Evolutionary conservation across 2,888 invertebrate species (phyloP), one percentile per base, ranked within the genome.

Genomic region (Melanotus villosus): DNA sequence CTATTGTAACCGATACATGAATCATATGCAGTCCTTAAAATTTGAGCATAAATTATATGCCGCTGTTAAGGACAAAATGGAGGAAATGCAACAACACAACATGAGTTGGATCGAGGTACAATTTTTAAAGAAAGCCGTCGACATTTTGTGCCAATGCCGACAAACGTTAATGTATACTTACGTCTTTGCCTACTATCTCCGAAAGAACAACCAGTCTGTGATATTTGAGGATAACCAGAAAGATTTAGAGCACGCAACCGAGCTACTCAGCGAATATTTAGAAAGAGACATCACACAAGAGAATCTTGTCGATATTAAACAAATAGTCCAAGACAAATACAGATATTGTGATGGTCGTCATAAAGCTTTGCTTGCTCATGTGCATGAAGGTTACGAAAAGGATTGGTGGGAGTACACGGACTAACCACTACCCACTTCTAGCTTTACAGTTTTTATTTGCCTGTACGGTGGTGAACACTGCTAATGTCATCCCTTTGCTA

Each of bases 21-120:
- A 99, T 86, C 99, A 99, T 87, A 97, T 98, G 96, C 98, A 99
- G 87, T 97, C 97, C 72, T 89, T 99, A 80, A 97, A 97, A 86
- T 97, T 99, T 86, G 99, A 99, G 87, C 93, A 94, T 85, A 98
- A 98, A 89, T 89, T 99, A 68, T 98, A 98, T 86, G 95, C 96
- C 6, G 94, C 95, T 70, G 95, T 99, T 66, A 96, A 98, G 85
- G 93, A 94, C 84, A 99, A 99, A 88, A 99, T 99, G 98, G 98
- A 98, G 85, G 98, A 98, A 86, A 98, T 99, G 99, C 99, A 99
- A 84, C 97, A 97, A 83, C 97, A 98, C 85, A 97, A 97, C 85
- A 99, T 99, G 98, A 97, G 98, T 76, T 99, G 99, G 99, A 99
- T 99, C 80, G 99, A 99, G 90, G 98, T 98, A 72, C 99, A 99